A percentile compares a stretch with the other conserved stretches of the same genome.
These are phyloP conservation scores for Irena cyanogastra DNA, from an alignment of 2,113 vertebrate species.

Conservation along the genomic window DNA sequence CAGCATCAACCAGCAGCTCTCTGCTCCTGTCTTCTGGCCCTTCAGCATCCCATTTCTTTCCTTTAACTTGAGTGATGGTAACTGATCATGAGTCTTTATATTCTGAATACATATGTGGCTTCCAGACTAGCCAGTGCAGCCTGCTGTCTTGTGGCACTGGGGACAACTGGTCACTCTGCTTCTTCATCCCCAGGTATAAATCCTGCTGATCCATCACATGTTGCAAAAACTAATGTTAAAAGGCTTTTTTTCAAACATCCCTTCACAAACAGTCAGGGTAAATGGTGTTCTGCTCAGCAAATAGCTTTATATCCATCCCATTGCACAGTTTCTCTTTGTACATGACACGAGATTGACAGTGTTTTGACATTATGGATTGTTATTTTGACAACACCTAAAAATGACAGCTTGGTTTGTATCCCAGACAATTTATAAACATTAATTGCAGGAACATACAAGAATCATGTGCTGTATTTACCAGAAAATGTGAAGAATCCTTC, in stretches of 20 bases:
- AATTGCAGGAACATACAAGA: not conserved
- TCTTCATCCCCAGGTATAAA: not conserved
- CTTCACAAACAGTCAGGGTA: not conserved
- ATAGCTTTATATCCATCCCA: not conserved
- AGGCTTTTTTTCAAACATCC: constrained; percentile 32
- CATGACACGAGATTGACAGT: not conserved
- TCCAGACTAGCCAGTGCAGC: not conserved
- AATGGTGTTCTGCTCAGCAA: not conserved
- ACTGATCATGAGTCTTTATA: not conserved
- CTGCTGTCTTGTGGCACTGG: not conserved
- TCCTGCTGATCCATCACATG: not conserved
- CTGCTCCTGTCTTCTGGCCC: not conserved
- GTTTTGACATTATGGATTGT: not conserved
- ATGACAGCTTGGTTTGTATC: not conserved
- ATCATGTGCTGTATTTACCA: not conserved
- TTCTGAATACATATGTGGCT: not conserved
- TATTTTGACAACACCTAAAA: not conserved
- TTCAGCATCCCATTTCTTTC: not conserved
- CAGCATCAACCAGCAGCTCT: not conserved
- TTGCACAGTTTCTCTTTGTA: not conserved
- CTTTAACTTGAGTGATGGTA: not conserved
- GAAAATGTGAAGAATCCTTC: not conserved
- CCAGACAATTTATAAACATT: not conserved
- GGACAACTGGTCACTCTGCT: not conserved
- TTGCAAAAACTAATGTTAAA: not conserved